Conservation (phyloP, 1,140 invertebrate species). For the Mylabris phalerata region DNA sequence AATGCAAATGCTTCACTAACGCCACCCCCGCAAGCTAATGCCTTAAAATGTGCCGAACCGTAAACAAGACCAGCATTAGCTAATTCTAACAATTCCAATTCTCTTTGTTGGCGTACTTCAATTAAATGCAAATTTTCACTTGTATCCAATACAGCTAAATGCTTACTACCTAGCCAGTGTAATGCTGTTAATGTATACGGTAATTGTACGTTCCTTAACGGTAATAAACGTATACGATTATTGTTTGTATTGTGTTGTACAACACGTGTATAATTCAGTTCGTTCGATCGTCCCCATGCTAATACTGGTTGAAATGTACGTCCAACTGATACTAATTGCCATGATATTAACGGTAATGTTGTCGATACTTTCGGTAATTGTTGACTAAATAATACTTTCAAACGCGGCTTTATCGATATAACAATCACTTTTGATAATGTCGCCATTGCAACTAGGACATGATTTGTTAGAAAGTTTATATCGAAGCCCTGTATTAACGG, state of each 20-base stretch:
- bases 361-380: conserved; percentile 53
- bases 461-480: conserved; percentile 64
- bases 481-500: conserved; percentile 67
- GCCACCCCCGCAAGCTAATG: conserved; percentile 62
- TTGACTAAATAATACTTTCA: conserved; percentile 46
- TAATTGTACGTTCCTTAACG: conserved; percentile 61
- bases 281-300: conserved; percentile 74
- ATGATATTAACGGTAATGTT: conserved; percentile 79
- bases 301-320: conserved; percentile 72
- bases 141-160: conserved; percentile 77
- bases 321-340: conserved; percentile 83
- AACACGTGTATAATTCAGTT: conserved; percentile 78
- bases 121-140: conserved; percentile 80
- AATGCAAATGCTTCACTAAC: conserved; percentile 53
- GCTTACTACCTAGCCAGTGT: conserved; percentile 83
- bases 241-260: conserved; percentile 40
- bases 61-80: conserved; percentile 83
- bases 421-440: conserved; percentile 78
- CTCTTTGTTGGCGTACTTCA: conserved; percentile 80
- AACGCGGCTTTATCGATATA: conserved; percentile 71
- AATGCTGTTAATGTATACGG: conserved; percentile 64
- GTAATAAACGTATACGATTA: conserved; percentile 53
- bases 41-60: conserved; percentile 89
- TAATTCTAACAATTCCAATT: conserved; percentile 76
- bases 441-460: conserved; percentile 83